Evolutionary conservation across 2,888 invertebrate genomes (phyloP).

Genomic region (Silvanus unidentatus): DNA sequence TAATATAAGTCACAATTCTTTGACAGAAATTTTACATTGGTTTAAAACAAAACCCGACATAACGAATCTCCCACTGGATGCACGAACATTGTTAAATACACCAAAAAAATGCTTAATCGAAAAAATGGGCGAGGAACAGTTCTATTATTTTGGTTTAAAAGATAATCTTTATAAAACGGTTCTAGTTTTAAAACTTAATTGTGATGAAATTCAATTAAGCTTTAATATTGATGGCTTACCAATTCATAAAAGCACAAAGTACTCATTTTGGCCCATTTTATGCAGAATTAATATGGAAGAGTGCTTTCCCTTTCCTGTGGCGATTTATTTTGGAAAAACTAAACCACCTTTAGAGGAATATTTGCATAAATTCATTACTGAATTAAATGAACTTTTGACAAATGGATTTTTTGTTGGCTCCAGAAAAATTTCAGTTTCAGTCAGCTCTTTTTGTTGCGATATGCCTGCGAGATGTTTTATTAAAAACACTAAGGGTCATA

Average conservation of each 20-base stretch:
- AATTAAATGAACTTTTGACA: too few species aligned
- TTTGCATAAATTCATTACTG: conserved; percentile 12
- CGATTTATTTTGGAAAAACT: conserved; percentile 14
- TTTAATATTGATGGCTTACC: conserved; percentile 13
- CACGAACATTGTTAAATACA: neutral
- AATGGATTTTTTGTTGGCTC: too few species aligned
- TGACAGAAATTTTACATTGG: neutral
- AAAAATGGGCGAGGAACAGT: neutral
- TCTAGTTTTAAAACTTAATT: too few species aligned
- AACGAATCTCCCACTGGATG: neutral
- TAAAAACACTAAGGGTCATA: conserved; percentile 20
- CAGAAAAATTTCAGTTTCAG: too few species aligned
- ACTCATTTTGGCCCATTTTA: conserved; percentile 17
- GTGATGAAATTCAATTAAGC: neutral
- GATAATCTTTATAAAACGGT: neutral
- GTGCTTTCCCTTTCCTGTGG: neutral
- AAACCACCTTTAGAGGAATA: conserved; percentile 19
- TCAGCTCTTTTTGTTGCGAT: conserved; percentile 19
- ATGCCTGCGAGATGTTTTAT: conserved; percentile 17
- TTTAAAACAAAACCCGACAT: neutral
- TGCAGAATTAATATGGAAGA: conserved; percentile 2
- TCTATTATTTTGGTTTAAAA: neutral
- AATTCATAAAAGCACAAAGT: conserved; percentile 10
- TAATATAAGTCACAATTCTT: neutral
- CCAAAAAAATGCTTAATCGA: neutral